A percentile compares a stretch with the other conserved stretches of the same genome.
phyloP scores from a whole-genome alignment of 2,888 invertebrate species.

The Rhagonycha fulva region DNA sequence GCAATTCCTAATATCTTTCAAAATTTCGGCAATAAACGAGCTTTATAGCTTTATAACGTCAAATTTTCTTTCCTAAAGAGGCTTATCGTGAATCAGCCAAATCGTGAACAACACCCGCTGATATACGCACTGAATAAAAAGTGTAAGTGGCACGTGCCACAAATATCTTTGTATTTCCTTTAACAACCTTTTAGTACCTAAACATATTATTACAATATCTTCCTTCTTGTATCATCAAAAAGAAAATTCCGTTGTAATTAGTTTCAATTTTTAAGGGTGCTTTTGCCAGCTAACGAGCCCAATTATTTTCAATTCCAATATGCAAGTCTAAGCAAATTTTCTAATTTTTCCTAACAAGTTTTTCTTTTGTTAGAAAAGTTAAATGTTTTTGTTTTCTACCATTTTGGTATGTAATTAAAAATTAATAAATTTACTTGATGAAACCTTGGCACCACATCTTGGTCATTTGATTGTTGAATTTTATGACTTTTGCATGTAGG shows the following conservation, averaged over 20 bases:
- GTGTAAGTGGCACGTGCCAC: constrained; percentile 27
- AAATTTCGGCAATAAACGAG: neutral
- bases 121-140: constrained; percentile 21
- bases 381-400: too few relatives aligned
- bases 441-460: neutral
- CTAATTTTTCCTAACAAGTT: too few relatives aligned
- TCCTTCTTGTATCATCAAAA: neutral
- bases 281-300: too few relatives aligned
- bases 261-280: too few relatives aligned
- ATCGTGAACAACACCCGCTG: constrained; percentile 21
- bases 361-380: too few relatives aligned
- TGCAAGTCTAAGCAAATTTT: too few relatives aligned
- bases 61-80: constrained; percentile 33
- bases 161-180: constrained; percentile 3
- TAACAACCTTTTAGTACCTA: neutral
- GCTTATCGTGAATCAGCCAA: constrained; percentile 36
- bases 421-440: neutral
- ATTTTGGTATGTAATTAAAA: too few relatives aligned
- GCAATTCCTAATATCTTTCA: neutral
- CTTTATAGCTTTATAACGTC: constrained; percentile 19
- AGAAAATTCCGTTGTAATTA: too few relatives aligned
- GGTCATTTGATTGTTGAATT: neutral
- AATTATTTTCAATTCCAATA: too few relatives aligned
- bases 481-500: neutral
- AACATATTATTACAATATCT: neutral